Base-by-base conservation (phyloP, 53 echinoderm and acorn worm species). In the Henricia sp. region DNA sequence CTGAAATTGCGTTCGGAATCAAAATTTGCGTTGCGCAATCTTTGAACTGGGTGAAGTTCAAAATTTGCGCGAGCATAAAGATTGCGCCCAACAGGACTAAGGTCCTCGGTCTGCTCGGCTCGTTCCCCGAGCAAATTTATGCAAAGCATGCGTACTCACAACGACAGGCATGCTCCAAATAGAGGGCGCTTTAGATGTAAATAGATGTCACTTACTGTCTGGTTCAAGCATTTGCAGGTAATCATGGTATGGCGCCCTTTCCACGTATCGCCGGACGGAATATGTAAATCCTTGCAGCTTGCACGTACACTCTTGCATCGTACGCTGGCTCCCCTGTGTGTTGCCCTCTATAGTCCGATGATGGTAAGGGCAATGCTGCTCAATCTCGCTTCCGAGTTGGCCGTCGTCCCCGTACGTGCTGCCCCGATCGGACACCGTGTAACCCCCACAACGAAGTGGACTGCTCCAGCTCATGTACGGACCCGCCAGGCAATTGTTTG, bases 241-340 rank as follows among this genome's bases (percentile, higher is more conserved):
- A 37, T 93, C 83, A 17, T 67, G 71, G 50, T 88, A 90, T 8
- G 72, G 72, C 19, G 77, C 35, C 64, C 92, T 77, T 64, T 97
- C 97, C 43, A 94, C 80, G 66, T 78, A 97, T 63, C 94, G 52
- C 19, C 97, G 84, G 35, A 94, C 91, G 25, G 97, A 94, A 51
- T 94, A 97, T 25, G 87, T 90, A 41, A 97, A 95, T 36, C 97
- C 84, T 57, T 94, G 94, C 72, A 94, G 88, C 52, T 88, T 95
- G 67, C 97, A 97, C 27, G 92, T 97, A 52, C 97, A 97, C 71
- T 97, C 94, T 40, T 92, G 88, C 53, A 97, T 97, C 55, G 97
- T 97, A 32, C 82, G 85, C 21, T 83, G 89, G 35, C 94, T 71
- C 16, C 84, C 69, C 70, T 87, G 84, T 10, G 84, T 89, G 74